Conservation (phyloP, 2,797 vertebrate species). For the Mus minutoides region DNA sequence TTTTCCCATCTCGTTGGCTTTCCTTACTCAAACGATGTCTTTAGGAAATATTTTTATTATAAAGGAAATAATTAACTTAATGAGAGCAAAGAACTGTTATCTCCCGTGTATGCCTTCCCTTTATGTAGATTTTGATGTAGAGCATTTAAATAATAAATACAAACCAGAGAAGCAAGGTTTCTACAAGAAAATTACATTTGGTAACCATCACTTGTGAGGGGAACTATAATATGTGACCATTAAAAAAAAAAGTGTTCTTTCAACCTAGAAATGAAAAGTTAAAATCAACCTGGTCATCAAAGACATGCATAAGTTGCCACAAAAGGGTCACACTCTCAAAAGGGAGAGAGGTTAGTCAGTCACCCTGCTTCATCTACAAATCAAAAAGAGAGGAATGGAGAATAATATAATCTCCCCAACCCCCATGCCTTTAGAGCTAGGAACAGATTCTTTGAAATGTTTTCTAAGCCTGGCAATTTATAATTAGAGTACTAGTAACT, state of each 20-base stretch:
- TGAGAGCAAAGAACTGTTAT: not conserved
- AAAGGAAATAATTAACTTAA: not conserved
- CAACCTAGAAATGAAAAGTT: not conserved
- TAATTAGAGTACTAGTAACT: not conserved
- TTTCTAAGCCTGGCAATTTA: slow-evolving; percentile 13
- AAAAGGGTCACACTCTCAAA: not conserved
- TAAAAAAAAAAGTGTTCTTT: not conserved
- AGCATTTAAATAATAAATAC: not conserved
- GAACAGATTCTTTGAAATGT: not conserved
- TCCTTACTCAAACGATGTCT: not conserved
- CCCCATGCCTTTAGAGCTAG: not conserved
- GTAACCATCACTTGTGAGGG: slow-evolving; percentile 7
- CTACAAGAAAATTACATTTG: slow-evolving; percentile 31
- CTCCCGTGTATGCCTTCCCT: not conserved
- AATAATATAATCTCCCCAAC: not conserved
- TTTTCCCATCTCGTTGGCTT: not conserved
- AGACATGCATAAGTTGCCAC: not conserved
- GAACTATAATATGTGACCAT: not conserved
- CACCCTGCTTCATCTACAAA: not conserved
- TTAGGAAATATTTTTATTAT: slow-evolving; percentile 37
- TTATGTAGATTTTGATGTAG: not conserved
- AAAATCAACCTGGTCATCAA: not conserved
- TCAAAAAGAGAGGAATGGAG: not conserved
- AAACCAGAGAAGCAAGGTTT: not conserved
- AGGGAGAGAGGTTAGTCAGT: not conserved